Conservation (phyloP, 2,888 invertebrate genomes). For the Horisme vitalbata region DNA sequence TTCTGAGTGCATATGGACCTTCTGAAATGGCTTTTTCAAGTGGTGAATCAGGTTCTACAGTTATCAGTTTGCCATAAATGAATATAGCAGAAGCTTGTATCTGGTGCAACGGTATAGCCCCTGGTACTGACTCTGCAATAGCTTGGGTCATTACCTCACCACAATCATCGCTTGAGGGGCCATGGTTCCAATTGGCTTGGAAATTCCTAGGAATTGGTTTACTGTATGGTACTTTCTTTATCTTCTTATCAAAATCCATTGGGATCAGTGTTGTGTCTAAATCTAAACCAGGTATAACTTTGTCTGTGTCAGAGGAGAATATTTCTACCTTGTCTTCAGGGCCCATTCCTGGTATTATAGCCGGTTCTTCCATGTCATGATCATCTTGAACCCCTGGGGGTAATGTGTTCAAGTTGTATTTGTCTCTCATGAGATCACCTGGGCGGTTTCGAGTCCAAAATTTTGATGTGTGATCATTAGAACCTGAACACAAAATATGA, state of each 20-base stretch:
- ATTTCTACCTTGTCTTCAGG: constrained; percentile 95
- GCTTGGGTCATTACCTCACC: constrained; percentile 87
- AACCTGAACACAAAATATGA: constrained; percentile 98
- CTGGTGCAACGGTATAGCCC: constrained; percentile 89
- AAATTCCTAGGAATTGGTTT: constrained; percentile 98
- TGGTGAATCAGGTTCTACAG: constrained; percentile 90
- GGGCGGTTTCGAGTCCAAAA: constrained; percentile 99
- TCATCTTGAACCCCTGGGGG: constrained; percentile 88
- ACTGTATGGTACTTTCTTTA: constrained; percentile 95
- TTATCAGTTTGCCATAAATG: constrained; percentile 91
- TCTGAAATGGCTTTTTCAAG: constrained; percentile 89
- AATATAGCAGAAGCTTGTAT: constrained; percentile 91
- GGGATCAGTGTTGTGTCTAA: constrained; percentile 86
- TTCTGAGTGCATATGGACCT: constrained; percentile 89
- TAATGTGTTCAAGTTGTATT: constrained; percentile 96
- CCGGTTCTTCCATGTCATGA: constrained; percentile 87
- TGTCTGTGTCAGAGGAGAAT: constrained; percentile 82
- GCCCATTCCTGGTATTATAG: constrained; percentile 98
- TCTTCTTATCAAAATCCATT: constrained; percentile 88
- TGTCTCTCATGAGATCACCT: constrained; percentile 98
- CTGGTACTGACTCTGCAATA: constrained; percentile 89
- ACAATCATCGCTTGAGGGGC: constrained; percentile 80
- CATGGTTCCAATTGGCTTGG: constrained; percentile 98
- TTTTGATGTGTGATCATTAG: constrained; percentile 99
- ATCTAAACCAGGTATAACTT: constrained; percentile 93